Evolutionary conservation across 1,140 invertebrate species (phyloP).

Genomic region (Zaprionus capensis): DNA sequence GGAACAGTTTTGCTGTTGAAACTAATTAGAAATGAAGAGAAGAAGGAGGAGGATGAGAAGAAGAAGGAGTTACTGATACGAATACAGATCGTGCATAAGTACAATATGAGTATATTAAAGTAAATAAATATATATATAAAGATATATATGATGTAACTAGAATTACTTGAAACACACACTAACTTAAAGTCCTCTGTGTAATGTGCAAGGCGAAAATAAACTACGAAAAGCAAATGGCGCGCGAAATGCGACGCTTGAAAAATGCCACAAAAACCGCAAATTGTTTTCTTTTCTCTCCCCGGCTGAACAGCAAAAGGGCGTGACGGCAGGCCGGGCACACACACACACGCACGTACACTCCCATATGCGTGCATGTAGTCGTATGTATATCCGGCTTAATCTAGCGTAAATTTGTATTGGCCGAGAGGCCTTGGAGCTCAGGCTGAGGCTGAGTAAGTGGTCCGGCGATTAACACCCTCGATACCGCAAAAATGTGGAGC

Average conservation of each 20-base stretch:
- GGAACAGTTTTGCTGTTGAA: neutral
- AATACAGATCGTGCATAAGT: conserved; percentile 53
- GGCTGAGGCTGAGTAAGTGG: conserved; percentile 31
- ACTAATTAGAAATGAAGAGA: conserved; percentile 20
- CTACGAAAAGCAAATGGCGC: conserved; percentile 66
- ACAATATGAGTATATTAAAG: conserved; percentile 33
- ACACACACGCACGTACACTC: neutral
- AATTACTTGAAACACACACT: conserved; percentile 51
- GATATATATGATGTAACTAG: conserved; percentile 25
- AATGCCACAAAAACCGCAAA: conserved; percentile 68
- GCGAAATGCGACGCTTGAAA: conserved; percentile 61
- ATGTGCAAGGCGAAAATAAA: conserved; percentile 70
- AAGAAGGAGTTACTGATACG: conserved; percentile 35
- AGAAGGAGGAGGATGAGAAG: neutral
- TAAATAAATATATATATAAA: conserved; percentile 20
- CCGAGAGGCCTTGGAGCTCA: conserved; percentile 48
- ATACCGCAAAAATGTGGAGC: conserved; percentile 52
- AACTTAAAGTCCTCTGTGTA: conserved; percentile 69
- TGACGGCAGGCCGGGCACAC: conserved; percentile 12
- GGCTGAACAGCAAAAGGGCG: conserved; percentile 47
- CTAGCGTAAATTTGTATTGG: conserved; percentile 75
- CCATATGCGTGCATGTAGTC: conserved; percentile 7
- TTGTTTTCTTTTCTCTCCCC: conserved; percentile 60
- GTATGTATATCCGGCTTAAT: conserved; percentile 67
- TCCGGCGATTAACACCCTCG: conserved; percentile 67